Conservation (phyloP, 2,113 vertebrate genomes). For the Dicerorhinus sumatrensis region DNA sequence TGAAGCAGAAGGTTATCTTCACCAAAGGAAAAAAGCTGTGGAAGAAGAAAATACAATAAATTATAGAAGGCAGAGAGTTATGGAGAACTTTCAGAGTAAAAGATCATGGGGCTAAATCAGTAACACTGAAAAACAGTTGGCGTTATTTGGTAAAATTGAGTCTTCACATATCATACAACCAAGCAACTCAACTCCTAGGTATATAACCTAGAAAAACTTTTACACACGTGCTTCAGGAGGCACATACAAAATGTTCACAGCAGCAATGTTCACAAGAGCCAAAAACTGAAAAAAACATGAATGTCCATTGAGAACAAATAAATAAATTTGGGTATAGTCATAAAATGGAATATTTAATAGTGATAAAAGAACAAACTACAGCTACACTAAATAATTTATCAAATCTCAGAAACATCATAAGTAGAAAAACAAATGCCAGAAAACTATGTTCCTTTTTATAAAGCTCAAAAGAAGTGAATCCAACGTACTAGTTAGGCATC, state of each 20-base stretch:
- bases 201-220: background rate
- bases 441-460: background rate
- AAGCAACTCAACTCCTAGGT: background rate
- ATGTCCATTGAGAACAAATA: background rate
- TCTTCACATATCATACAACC: background rate
- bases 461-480: conserved; percentile 22
- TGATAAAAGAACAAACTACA: conserved; percentile 1
- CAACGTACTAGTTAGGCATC: background rate
- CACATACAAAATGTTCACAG: background rate
- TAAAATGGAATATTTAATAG: background rate
- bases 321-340: conserved; percentile 6
- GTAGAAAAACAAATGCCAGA: background rate
- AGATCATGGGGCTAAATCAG: background rate
- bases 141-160: background rate
- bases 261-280: background rate
- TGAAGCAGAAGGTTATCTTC: background rate
- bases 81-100: conserved; percentile 14
- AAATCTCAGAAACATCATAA: conserved; percentile 38
- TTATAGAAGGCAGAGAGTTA: conserved; percentile 36
- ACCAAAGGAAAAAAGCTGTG: background rate
- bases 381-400: background rate
- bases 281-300: background rate
- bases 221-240: background rate
- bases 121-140: background rate
- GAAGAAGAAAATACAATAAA: background rate